Base-by-base conservation (phyloP, 2,797 vertebrate genomes). In the Aplochiton taeniatus region DNA sequence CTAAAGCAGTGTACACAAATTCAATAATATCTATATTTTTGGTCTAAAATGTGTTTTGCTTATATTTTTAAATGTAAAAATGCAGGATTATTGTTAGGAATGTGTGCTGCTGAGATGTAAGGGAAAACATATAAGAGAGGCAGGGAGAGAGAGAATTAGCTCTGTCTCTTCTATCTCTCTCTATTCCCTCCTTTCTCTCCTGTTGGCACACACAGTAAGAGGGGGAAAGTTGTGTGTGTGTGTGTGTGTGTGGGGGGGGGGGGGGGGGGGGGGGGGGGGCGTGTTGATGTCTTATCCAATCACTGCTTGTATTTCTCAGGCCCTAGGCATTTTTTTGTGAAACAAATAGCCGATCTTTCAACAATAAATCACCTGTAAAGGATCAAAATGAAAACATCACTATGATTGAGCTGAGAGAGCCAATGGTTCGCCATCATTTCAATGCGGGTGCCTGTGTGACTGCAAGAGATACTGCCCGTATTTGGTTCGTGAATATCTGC, bases 321-420 rank as follows among this genome's bases (percentile, higher is more conserved):
- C 49, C 59, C 61, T 44, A 20, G 74, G 69, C 77, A 78, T 84
- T 81, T 84, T 84, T 89, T 86, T 87, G 80, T 82, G 78, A 85
- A 89, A 90, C 88, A 89, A 88, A 91, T 88, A 87, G 86, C 81
- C 79, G 71, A 66, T 54, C 10, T 75, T 78, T 64, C 78, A 76
- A 70, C 73, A 75, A 92, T 90, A 91, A 89, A 92, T 92, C 88
- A 90, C 66, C 52, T 58, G 78, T 82, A 81, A 76, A 67, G 81
- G 81, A 90, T 88, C 82, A 83, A 90, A 90, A 90, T 89, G 83
- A 89, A 89, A 82, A 82, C 76, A 72, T 84, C 87, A 79, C 72
- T 54, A 77, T 82, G 86, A 90, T 88, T 75, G 81, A 90, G 78
- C 78, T 74, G 63, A 71, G 74, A 56, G 66, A 55, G 61, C 62